Conservation (phyloP, 2,113 vertebrate genomes). For the Papio anubis region DNA sequence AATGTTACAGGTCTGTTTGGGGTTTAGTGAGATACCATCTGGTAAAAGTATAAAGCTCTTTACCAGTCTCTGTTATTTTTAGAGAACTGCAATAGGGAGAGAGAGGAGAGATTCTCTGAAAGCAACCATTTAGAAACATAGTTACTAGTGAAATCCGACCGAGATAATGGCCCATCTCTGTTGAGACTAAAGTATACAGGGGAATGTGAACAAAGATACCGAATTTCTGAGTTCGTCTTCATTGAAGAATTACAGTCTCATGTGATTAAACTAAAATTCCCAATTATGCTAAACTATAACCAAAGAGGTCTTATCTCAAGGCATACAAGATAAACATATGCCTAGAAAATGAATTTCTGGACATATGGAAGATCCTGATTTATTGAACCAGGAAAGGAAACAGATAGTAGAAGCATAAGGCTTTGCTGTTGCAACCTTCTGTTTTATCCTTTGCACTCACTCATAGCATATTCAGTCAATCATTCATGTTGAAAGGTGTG, state of each 20-base stretch:
- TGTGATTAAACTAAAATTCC: constrained; percentile 23
- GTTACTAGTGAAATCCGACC: background rate
- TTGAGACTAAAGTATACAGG: background rate
- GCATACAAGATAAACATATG: background rate
- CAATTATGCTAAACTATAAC: background rate
- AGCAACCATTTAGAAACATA: background rate
- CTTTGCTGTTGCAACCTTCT: background rate
- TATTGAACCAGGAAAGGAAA: background rate
- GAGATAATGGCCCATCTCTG: background rate
- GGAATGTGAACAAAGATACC: background rate
- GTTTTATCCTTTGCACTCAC: background rate
- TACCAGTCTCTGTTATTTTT: background rate
- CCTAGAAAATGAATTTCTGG: background rate
- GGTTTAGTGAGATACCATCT: background rate
- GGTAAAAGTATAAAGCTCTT: background rate
- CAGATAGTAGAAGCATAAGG: background rate
- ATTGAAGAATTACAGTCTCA: background rate
- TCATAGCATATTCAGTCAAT: background rate
- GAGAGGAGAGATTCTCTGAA: background rate
- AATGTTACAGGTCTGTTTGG: background rate
- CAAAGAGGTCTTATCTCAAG: background rate
- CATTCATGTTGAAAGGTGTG: background rate
- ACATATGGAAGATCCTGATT: background rate
- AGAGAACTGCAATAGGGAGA: background rate
- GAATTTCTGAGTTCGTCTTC: background rate